These are phyloP conservation scores for Carapus acus DNA, from an alignment of 2,797 vertebrate genomes.

Conservation along the genomic window DNA sequence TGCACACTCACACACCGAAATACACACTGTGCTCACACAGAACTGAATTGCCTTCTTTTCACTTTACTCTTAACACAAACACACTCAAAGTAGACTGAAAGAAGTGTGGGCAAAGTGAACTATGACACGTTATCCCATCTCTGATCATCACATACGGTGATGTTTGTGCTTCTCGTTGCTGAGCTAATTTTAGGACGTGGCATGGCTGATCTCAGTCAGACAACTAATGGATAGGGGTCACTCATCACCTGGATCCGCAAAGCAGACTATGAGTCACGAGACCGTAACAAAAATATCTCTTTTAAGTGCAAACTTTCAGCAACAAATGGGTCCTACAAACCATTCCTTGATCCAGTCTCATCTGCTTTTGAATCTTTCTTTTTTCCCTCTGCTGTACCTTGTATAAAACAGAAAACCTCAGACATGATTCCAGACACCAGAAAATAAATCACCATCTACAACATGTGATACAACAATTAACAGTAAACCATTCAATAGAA, in stretches of 20 bases:
- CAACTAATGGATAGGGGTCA: slow-evolving; percentile 43
- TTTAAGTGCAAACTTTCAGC: no score
- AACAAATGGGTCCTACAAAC: no score
- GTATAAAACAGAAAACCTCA: no score
- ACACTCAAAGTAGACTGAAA: slow-evolving; percentile 6
- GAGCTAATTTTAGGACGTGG: slow-evolving; percentile 20
- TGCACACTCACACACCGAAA: slow-evolving; percentile 36
- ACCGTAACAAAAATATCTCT: background rate
- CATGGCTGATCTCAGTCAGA: slow-evolving; percentile 16
- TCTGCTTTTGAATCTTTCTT: no score
- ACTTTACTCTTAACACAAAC: slow-evolving; percentile 6
- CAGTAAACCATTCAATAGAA: no score
- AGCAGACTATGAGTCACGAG: slow-evolving; percentile 11
- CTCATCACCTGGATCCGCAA: slow-evolving; percentile 19
- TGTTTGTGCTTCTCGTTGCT: slow-evolving; percentile 9
- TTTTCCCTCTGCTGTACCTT: no score
- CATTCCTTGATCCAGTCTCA: no score
- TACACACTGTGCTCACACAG: slow-evolving; percentile 9
- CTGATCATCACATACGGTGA: slow-evolving; percentile 22
- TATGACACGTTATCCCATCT: slow-evolving; percentile 52
- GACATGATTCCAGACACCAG: no score
- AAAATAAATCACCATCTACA: no score
- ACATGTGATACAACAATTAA: no score
- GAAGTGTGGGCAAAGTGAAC: slow-evolving; percentile 25
- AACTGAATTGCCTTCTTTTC: slow-evolving; percentile 3